Percentiles rank a stretch among this genome's conserved stretches.
Evolutionary conservation across 2,888 invertebrate species (phyloP).

Genomic region (Drosophila testacea): DNA sequence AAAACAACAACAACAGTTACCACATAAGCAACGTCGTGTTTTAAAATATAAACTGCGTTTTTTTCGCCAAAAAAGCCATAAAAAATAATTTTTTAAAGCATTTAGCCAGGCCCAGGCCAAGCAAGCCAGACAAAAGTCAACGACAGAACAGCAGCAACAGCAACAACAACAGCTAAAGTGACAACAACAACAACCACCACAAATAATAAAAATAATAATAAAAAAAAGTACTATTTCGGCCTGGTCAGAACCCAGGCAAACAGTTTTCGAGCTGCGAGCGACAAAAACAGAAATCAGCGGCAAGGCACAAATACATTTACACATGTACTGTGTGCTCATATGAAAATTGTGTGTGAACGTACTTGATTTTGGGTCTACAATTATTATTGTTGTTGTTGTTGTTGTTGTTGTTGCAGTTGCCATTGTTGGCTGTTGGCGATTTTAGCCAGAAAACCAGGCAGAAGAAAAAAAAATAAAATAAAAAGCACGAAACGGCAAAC

Average conservation of each 20-base stretch:
- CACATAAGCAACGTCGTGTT: constrained; percentile 56
- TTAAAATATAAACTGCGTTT: constrained; percentile 76
- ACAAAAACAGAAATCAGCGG: constrained; percentile 59
- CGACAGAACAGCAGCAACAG: constrained; percentile 42
- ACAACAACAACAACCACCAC: constrained; percentile 23
- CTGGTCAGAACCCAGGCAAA: constrained; percentile 41
- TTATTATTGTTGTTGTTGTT: too few relatives aligned
- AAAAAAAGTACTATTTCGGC: constrained; percentile 58
- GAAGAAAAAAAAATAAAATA: constrained; percentile 22
- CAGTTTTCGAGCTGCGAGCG: constrained; percentile 22
- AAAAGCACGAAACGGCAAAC: constrained; percentile 8
- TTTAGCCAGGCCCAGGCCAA: constrained; percentile 46
- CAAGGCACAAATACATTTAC: constrained; percentile 25
- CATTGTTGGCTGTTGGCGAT: constrained; percentile 42
- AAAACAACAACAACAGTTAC: constrained; percentile 62
- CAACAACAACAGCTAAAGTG: constrained; percentile 1
- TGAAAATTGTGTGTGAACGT: constrained; percentile 71
- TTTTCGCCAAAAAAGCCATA: constrained; percentile 76
- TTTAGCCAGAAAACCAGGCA: constrained; percentile 60
- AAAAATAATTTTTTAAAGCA: constrained; percentile 61
- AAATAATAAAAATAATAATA: constrained; percentile 32
- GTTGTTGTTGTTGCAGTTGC: constrained; percentile 13
- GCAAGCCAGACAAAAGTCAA: constrained; percentile 62
- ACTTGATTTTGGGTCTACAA: constrained; percentile 68
- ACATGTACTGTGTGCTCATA: neutral